Conservation (phyloP, 2,113 vertebrate genomes). For the Eptesicus fuscus region DNA sequence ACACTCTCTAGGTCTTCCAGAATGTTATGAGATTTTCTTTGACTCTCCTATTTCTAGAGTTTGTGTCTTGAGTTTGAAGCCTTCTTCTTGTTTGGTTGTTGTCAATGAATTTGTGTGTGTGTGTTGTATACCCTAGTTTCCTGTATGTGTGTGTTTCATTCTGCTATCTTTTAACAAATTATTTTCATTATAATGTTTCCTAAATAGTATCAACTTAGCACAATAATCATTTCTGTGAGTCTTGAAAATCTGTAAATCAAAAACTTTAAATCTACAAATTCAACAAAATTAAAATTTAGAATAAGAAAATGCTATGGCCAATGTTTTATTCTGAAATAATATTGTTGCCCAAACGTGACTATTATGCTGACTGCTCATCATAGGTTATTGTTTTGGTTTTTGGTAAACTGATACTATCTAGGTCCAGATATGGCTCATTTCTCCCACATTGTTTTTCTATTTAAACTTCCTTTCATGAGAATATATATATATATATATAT, state of each 20-base stretch:
- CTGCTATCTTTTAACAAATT: background rate
- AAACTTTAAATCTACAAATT: background rate
- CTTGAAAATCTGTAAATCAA: background rate
- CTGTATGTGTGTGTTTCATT: background rate
- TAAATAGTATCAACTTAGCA: background rate
- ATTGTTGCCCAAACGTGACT: background rate
- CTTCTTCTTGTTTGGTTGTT: background rate
- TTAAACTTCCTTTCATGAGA: background rate
- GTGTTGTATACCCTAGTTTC: background rate
- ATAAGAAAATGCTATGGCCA: background rate
- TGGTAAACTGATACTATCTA: background rate
- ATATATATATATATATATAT: background rate
- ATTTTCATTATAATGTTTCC: background rate
- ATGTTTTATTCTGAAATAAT: constrained; percentile 4
- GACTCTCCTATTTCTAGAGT: background rate
- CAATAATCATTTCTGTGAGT: background rate
- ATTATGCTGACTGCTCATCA: background rate
- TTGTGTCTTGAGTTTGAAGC: background rate
- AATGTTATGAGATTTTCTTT: background rate
- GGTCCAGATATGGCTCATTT: background rate
- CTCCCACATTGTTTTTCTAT: background rate
- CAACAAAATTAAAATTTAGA: background rate
- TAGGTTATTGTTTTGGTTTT: background rate
- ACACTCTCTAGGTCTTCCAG: background rate
- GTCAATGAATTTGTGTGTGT: background rate